phyloP scores from a whole-genome alignment of 64 coral and sea anemone species.

The Actinia equina region DNA sequence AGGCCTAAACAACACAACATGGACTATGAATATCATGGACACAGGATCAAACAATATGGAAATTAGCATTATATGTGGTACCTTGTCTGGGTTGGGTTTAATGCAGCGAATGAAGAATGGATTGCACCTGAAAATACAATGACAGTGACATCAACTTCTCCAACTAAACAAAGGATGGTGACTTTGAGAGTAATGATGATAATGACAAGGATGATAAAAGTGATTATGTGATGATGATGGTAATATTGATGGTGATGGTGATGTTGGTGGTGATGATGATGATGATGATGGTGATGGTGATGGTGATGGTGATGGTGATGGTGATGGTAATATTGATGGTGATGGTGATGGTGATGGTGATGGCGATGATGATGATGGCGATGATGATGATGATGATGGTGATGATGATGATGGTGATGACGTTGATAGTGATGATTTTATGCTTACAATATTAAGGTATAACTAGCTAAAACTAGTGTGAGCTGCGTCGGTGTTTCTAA shows the following conservation, averaged over 20 bases:
- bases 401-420: background rate
- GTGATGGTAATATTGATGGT: background rate
- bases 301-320: background rate
- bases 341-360: background rate
- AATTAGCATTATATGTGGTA: background rate
- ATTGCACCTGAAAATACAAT: slow-evolving; percentile 70
- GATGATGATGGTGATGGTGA: background rate
- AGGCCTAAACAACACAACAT: slow-evolving; percentile 38
- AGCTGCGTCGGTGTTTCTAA: too few species aligned
- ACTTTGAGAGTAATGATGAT: background rate
- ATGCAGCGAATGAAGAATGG: slow-evolving; percentile 93
- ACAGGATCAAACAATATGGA: background rate
- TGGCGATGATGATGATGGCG: background rate
- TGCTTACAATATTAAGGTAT: too few species aligned
- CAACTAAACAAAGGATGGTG: background rate
- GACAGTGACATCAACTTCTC: background rate
- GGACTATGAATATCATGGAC: background rate
- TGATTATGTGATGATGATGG: background rate
- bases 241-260: background rate
- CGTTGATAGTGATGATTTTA: background rate
- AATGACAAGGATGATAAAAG: background rate
- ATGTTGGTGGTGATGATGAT: background rate
- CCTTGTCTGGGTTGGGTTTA: slow-evolving; percentile 91
- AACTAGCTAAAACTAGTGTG: too few species aligned
- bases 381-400: too few species aligned